Evolutionary conservation across 37 sponge, comb jelly and placozoan genomes (phyloP).

Genomic region (Sycon ciliatum): DNA sequence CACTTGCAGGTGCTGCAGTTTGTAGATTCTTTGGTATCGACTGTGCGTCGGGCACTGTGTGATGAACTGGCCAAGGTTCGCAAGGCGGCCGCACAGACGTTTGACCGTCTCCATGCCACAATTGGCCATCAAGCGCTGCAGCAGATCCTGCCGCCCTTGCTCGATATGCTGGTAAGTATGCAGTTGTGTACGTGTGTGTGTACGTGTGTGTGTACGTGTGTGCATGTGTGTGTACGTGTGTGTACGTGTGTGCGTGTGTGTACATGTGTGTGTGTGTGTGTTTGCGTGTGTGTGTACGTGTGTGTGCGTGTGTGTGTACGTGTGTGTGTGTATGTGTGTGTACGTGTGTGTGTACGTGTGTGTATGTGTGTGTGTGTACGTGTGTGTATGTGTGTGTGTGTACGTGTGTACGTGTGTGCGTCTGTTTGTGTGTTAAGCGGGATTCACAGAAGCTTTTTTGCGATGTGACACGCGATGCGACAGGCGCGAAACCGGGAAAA

Average conservation of each 20-base stretch:
- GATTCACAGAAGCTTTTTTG: too few species aligned
- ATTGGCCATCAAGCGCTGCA: conserved; percentile 78
- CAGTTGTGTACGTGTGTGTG: conserved; percentile 12
- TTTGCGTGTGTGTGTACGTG: not conserved
- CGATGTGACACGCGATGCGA: too few species aligned
- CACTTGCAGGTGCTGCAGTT: conserved; percentile 48
- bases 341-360: too few species aligned
- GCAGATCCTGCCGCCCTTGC: conserved; percentile 64
- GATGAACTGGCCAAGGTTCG: conserved; percentile 71
- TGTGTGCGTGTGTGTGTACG: too few species aligned
- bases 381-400: too few species aligned
- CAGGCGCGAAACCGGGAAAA: too few species aligned
- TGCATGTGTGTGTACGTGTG: not conserved
- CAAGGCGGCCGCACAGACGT: conserved; percentile 84
- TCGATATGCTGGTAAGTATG: conserved; percentile 37
- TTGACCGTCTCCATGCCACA: conserved; percentile 74
- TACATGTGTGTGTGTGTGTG: not conserved
- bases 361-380: too few species aligned
- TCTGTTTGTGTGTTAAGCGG: too few species aligned
- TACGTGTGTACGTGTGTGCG: too few species aligned
- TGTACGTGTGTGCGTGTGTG: not conserved
- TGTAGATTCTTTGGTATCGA: conserved; percentile 66
- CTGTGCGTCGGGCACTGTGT: conserved; percentile 61
- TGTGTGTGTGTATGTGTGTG: too few species aligned
- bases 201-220: not conserved